These are phyloP conservation scores for Cerceris rybyensis DNA, from an alignment of 2,888 invertebrate species.

Conservation along the genomic window DNA sequence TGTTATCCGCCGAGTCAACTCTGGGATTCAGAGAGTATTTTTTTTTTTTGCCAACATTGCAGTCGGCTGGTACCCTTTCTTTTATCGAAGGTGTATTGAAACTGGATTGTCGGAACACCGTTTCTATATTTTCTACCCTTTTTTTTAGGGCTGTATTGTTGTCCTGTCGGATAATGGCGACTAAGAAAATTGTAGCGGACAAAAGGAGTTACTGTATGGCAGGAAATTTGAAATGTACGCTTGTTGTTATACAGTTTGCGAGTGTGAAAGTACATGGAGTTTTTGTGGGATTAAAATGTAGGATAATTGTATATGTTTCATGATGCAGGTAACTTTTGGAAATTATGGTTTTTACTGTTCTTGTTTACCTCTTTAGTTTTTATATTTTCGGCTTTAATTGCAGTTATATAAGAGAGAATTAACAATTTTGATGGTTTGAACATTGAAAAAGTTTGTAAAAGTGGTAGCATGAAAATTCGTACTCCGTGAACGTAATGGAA, in stretches of 20 bases:
- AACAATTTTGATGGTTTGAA: background rate
- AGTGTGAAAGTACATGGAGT: background rate
- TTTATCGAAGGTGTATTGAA: conserved; percentile 26
- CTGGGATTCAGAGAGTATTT: background rate
- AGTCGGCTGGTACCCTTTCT: conserved; percentile 16
- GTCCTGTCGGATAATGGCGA: background rate
- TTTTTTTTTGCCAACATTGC: conserved; percentile 23
- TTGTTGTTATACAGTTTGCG: background rate
- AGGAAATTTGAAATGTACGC: background rate
- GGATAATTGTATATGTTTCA: too few species aligned
- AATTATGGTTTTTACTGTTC: too few species aligned
- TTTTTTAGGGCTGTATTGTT: background rate
- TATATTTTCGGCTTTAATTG: too few species aligned
- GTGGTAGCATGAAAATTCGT: too few species aligned
- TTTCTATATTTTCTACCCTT: background rate
- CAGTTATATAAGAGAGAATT: background rate
- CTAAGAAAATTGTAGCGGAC: conserved; percentile 11
- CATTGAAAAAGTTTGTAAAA: background rate
- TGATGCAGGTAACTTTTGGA: too few species aligned
- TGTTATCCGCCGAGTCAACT: conserved; percentile 13
- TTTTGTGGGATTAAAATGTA: background rate
- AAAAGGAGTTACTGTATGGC: background rate
- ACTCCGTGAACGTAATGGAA: too few species aligned
- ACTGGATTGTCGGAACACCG: conserved; percentile 12
- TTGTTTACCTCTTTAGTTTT: too few species aligned